phyloP scores from a whole-genome alignment of 64 coral and sea anemone species.

The Montipora sp. region DNA sequence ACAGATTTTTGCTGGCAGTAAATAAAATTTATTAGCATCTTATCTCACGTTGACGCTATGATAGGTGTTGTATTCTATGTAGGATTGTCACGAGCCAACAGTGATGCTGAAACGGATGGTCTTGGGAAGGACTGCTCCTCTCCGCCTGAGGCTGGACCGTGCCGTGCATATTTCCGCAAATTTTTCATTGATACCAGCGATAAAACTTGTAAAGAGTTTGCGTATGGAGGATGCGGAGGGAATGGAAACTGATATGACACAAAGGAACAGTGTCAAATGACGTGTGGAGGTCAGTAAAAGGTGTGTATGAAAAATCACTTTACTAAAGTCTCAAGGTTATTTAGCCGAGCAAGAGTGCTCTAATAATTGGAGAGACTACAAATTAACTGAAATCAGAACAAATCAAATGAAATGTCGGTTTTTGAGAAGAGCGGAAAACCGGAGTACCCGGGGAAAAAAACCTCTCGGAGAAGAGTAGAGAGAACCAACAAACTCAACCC shows the following conservation, averaged over 20 bases:
- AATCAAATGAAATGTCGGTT: too few species aligned
- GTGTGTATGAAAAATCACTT: too few species aligned
- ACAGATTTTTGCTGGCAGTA: too few species aligned
- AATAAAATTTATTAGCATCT: too few species aligned
- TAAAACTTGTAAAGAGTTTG: slow-evolving; percentile 17
- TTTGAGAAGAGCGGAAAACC: too few species aligned
- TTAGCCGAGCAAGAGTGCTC: too few species aligned
- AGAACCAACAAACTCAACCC: too few species aligned
- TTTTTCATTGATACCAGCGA: not conserved
- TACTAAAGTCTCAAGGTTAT: too few species aligned
- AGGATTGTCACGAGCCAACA: slow-evolving; percentile 17
- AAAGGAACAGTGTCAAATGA: not conserved
- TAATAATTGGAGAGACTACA: too few species aligned
- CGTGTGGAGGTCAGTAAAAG: slow-evolving; percentile 49
- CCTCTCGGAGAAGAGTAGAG: too few species aligned
- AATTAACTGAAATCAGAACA: too few species aligned
- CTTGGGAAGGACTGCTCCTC: slow-evolving; percentile 22
- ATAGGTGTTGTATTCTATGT: slow-evolving; percentile 32
- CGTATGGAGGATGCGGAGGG: slow-evolving; percentile 26
- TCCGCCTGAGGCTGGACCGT: slow-evolving; percentile 3
- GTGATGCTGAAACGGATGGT: not conserved
- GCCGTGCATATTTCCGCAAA: not conserved
- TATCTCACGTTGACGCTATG: not conserved
- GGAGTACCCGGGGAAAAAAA: too few species aligned
- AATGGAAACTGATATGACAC: slow-evolving; percentile 35